Evolutionary conservation across 2,113 vertebrate genomes (phyloP).

Genomic region (Prinia subflava): DNA sequence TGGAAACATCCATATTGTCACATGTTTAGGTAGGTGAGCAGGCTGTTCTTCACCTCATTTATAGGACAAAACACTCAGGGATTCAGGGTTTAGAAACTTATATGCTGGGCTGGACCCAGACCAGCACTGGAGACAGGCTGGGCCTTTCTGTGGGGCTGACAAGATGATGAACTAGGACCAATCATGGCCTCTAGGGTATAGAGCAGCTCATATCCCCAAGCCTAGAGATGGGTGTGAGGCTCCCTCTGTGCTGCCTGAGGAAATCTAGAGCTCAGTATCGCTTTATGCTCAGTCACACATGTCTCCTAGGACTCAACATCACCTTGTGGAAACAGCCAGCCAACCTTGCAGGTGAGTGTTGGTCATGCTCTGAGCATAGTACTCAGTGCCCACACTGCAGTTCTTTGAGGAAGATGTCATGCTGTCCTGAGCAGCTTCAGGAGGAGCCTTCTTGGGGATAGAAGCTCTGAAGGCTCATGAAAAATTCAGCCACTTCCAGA

Average conservation of each 20-base stretch:
- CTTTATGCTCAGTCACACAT: background rate
- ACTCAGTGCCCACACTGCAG: background rate
- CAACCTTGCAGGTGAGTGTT: background rate
- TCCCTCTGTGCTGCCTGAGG: background rate
- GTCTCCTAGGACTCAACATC: background rate
- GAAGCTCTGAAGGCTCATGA: background rate
- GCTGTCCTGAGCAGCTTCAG: background rate
- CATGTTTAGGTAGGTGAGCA: background rate
- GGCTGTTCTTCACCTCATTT: background rate
- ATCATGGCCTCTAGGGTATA: background rate
- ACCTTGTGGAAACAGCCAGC: background rate
- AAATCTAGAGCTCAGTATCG: background rate
- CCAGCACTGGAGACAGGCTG: background rate
- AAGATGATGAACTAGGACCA: background rate
- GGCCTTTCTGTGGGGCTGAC: background rate
- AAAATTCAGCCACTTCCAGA: background rate
- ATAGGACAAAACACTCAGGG: background rate
- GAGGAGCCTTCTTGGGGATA: background rate
- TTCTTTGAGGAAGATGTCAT: background rate
- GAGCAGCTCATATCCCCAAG: background rate
- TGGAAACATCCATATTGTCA: background rate
- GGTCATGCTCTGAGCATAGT: background rate
- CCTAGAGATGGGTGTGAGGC: background rate
- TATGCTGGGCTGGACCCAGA: background rate
- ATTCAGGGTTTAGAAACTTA: background rate